phyloP scores from a whole-genome alignment of 2,113 vertebrate genomes.

The Sylvia atricapilla region DNA sequence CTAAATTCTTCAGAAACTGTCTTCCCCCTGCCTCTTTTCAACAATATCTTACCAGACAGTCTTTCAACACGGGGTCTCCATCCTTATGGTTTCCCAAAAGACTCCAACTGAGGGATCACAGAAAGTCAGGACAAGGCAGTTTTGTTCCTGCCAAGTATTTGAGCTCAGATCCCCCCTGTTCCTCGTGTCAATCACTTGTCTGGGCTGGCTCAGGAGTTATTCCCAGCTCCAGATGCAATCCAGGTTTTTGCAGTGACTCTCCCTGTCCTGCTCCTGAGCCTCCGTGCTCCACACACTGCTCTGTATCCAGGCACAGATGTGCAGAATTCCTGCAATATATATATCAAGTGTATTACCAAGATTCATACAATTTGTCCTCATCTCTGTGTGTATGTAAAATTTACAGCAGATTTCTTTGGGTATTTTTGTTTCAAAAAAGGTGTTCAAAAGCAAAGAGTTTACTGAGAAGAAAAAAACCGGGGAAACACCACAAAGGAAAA shows the following conservation, averaged over 20 bases:
- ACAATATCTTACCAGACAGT: conserved; percentile 68
- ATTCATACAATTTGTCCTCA: not conserved
- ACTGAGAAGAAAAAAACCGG: not conserved
- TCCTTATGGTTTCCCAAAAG: conserved; percentile 63
- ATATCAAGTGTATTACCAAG: not conserved
- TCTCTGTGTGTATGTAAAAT: not conserved
- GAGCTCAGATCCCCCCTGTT: conserved; percentile 21
- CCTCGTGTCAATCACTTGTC: conserved; percentile 69
- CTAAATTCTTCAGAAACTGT: conserved; percentile 49
- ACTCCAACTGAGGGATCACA: conserved; percentile 62
- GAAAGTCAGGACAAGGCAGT: conserved; percentile 51
- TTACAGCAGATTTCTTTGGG: not conserved
- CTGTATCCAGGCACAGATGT: not conserved
- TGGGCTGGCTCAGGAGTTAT: conserved; percentile 71
- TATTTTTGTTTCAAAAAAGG: not conserved
- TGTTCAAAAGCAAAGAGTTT: not conserved
- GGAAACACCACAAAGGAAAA: not conserved
- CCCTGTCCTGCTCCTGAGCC: not conserved
- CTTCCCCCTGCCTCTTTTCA: conserved; percentile 6
- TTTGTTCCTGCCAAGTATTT: conserved; percentile 35
- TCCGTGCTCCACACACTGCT: not conserved
- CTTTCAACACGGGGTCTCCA: conserved; percentile 59
- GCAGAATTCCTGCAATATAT: not conserved
- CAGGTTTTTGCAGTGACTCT: conserved; percentile 37
- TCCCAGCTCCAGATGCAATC: conserved; percentile 64